phyloP scores from a whole-genome alignment of 2,888 invertebrate species.

The Lepidocyrtoides sp. region DNA sequence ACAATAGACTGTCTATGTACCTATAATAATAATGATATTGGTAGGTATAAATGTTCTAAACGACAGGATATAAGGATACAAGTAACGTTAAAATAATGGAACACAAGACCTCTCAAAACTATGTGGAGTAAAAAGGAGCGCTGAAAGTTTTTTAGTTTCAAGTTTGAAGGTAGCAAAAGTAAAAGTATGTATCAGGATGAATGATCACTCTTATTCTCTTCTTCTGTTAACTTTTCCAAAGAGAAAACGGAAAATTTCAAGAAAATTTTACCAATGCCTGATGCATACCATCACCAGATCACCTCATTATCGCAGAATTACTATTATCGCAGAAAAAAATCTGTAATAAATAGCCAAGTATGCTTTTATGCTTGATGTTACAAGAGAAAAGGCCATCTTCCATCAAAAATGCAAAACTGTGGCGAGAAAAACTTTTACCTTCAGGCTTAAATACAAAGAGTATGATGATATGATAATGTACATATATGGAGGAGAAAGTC shows the following conservation, averaged over 20 bases:
- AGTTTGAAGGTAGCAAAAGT: conserved; percentile 12
- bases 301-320: too few species aligned
- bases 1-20: not conserved
- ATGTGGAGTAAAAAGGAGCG: not conserved
- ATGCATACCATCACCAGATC: not conserved
- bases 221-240: too few species aligned
- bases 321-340: not conserved
- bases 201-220: conserved; percentile 4
- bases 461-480: too few species aligned
- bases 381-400: not conserved
- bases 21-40: too few species aligned
- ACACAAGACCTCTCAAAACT: conserved; percentile 18
- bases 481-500: too few species aligned
- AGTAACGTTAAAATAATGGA: not conserved
- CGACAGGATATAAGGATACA: not conserved
- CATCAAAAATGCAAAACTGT: too few species aligned
- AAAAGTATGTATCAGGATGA: conserved; percentile 15
- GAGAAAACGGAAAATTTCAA: not conserved
- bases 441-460: too few species aligned
- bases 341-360: too few species aligned
- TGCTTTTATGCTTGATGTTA: not conserved
- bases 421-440: too few species aligned
- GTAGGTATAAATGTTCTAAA: too few species aligned
- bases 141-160: conserved; percentile 23
- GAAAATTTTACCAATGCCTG: not conserved